Evolutionary conservation across 2,797 vertebrate species (phyloP), one percentile per base, ranked within the genome.

Genomic region (Anguilla pacifica): DNA sequence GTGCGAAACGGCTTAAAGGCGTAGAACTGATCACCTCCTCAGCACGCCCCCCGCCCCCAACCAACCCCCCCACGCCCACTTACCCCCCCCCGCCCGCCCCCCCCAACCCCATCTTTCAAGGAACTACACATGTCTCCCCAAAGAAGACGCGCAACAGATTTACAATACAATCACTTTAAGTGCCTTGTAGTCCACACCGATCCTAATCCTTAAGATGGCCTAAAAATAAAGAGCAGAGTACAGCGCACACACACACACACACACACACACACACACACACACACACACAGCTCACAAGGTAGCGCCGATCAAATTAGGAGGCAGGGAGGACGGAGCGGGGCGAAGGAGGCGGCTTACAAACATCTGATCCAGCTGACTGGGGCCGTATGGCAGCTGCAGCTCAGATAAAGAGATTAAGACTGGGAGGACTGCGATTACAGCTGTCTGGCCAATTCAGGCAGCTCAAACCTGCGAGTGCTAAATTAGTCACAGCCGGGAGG

Each of bases 401-500:
- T 98, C 98, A 99, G 98, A 99, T 99, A 99, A 99, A 99, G 98
- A 99, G 98, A 99, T 99, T 99, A 99, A 98, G 98, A 99, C 98
- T 97, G 98, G 98, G 97, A 98, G 97, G 98, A 98, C 98, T 99
- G 98, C 97, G 98, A 99, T 99, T 99, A 99, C 98, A 99, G 98
- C 98, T 99, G 98, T 99, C 98, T 99, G 98, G 98, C 98, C 98
- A 99, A 99, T 99, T 99, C 98, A 98, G 97, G 97, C 97, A 97
- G 98, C 98, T 98, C 98, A 97, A 97, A 98, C 98, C 98, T 98
- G 98, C 98, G 99, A 99, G 97, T 99, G 98, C 98, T 98, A 99
- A 99, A 99, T 99, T 99, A 99, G 98, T 98, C 97, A 94, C 97
- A 96, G 61, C 61, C 61, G 17, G 19, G 57, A 7, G 57, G 19